Evolutionary conservation across 2,888 invertebrate genomes (phyloP), one percentile per base, ranked within the genome.

Genomic region (Cataglyphis cursor): DNA sequence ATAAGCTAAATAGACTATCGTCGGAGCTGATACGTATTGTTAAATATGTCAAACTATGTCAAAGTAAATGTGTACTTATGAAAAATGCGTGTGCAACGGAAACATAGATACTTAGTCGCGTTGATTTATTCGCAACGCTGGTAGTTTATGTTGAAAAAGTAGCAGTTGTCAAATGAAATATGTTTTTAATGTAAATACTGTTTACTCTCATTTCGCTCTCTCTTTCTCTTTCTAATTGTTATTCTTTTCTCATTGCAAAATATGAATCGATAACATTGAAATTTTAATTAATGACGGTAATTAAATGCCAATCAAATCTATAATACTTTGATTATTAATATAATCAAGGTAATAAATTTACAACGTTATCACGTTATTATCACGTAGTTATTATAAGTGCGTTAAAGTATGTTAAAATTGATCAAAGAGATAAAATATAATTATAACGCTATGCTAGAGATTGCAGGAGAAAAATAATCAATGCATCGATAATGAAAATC

Each of bases 101-200:
- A 75, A 78, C 84, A 89, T 85, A 90, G 82, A 86, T 91, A 90
- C 87, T 91, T 89, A 88, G 88, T 72, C 74, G 84, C 84, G 87
- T 87, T 88, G 86, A 81, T 85, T 86, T 85, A 84, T 72, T 83
- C 64, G 82, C 86, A 74, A 83, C 85, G 88, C 87, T 87, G 81
- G 8, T 89, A 87, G 90, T 85, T 90, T 85, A 86, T 88, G 88
- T 91, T 83, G 87, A 89, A 76, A 85, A 84, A 87, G 85, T 86
- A 90, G 88, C 88, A 81, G 84, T 88, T 89, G 87, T 91, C 88
- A 85, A 93, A 91, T 92, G 92, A 92, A 92, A 86, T 92, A 93
- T 93, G 92, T 93, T 93, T 93, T 90, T 93, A 92, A 93, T 88
- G 91, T 88, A 92, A 80, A 84, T 3, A 59, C 31, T 35, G 35